These are phyloP conservation scores for Lycopodina hypogea DNA, from an alignment of 37 sponge, comb jelly and placozoan genomes.

Conservation along the genomic window DNA sequence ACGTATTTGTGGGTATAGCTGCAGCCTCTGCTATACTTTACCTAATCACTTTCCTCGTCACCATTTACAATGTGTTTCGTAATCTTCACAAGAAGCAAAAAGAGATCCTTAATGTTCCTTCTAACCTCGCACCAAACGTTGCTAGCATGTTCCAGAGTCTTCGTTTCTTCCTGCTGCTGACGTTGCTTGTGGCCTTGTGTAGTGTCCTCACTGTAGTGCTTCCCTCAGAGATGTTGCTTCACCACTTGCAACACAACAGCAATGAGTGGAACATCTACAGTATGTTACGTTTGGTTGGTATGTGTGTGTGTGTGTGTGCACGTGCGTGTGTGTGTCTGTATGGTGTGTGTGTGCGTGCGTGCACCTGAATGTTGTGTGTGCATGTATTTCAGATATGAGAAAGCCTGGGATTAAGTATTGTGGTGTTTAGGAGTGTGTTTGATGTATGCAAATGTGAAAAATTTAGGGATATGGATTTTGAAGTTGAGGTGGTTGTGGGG, in stretches of 20 bases:
- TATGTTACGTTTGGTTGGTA: conserved; percentile 29
- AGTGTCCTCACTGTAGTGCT: conserved; percentile 40
- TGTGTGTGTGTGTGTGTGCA: too few species aligned
- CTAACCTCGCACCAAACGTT: not conserved
- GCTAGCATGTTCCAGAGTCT: conserved; percentile 10
- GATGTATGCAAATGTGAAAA: too few species aligned
- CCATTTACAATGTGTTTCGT: not conserved
- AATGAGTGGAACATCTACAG: conserved; percentile 48
- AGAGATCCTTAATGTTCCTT: conserved; percentile 8
- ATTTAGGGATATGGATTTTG: too few species aligned
- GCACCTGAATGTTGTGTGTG: too few species aligned
- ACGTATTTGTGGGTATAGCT: conserved; percentile 35
- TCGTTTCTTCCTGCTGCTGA: conserved; percentile 38
- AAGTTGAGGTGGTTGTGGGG: too few species aligned
- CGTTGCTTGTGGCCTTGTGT: conserved; percentile 26
- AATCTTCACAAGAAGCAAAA: conserved; percentile 19
- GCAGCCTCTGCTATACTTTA: conserved; percentile 22
- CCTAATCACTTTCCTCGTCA: conserved; percentile 18
- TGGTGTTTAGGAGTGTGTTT: too few species aligned
- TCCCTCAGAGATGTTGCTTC: conserved; percentile 33
- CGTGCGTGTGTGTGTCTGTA: too few species aligned
- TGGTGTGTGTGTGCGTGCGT: too few species aligned
- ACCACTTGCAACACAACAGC: conserved; percentile 35
- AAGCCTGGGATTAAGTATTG: too few species aligned
- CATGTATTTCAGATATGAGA: too few species aligned